A percentile compares a stretch with the other conserved stretches of the same genome.
Evolutionary conservation across 2,888 invertebrate species (phyloP).

Genomic region (Eugnorisma glareosa): DNA sequence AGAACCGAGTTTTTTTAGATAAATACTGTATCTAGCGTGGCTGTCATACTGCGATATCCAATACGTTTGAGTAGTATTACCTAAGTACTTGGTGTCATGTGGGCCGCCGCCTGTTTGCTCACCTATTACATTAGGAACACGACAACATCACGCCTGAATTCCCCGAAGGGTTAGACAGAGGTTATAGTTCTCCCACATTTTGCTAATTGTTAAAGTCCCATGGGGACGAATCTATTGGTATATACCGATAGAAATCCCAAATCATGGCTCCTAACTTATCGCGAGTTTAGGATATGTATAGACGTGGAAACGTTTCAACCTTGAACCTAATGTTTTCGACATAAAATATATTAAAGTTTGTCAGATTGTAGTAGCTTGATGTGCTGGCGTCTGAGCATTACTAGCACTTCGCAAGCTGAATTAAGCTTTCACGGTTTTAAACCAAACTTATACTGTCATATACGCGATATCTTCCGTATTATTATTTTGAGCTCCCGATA

Average conservation of each 20-base stretch:
- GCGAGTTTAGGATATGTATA: neutral
- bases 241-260: neutral
- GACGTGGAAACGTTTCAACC: too few relatives aligned
- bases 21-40: neutral
- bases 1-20: neutral
- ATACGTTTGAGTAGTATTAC: conserved; percentile 28
- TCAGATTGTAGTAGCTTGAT: too few relatives aligned
- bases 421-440: too few relatives aligned
- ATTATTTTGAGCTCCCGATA: too few relatives aligned
- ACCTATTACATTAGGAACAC: conserved; percentile 31
- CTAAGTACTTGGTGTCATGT: conserved; percentile 9
- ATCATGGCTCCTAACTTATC: neutral
- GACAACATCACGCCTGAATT: neutral
- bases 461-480: too few relatives aligned
- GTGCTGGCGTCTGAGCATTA: too few relatives aligned
- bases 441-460: too few relatives aligned
- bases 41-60: neutral
- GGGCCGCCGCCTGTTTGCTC: conserved; percentile 18
- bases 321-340: too few relatives aligned
- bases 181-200: neutral
- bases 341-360: too few relatives aligned
- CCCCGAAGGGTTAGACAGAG: neutral
- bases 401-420: too few relatives aligned
- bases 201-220: neutral
- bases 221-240: neutral